Evolutionary conservation across 2,888 invertebrate genomes (phyloP).

Genomic region (Cantharis rufa): DNA sequence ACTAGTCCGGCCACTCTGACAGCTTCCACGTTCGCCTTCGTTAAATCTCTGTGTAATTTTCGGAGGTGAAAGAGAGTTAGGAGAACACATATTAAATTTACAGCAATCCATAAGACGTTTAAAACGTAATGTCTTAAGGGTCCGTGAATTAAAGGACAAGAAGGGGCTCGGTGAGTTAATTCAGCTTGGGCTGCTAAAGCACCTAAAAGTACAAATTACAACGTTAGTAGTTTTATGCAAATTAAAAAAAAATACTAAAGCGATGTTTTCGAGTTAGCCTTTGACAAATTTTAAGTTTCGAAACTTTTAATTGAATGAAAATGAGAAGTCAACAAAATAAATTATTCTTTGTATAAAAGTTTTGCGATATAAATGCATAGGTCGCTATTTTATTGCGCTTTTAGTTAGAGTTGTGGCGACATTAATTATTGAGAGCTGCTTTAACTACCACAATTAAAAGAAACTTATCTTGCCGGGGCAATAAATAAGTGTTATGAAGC

Average conservation of each 20-base stretch:
- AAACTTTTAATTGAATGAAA: neutral
- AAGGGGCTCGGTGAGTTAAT: slow-evolving; percentile 75
- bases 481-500: neutral
- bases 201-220: slow-evolving; percentile 56
- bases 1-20: slow-evolving; percentile 81
- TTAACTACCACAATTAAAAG: slow-evolving; percentile 1
- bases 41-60: slow-evolving; percentile 79
- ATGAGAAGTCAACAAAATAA: neutral
- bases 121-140: slow-evolving; percentile 88
- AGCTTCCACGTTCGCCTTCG: slow-evolving; percentile 83
- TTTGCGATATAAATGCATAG: slow-evolving; percentile 2
- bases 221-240: neutral
- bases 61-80: slow-evolving; percentile 83
- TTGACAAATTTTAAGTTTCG: neutral
- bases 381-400: slow-evolving; percentile 8
- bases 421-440: neutral
- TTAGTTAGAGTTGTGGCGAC: slow-evolving; percentile 4
- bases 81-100: slow-evolving; percentile 83
- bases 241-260: neutral
- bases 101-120: slow-evolving; percentile 87
- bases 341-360: neutral
- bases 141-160: slow-evolving; percentile 84
- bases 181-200: slow-evolving; percentile 82
- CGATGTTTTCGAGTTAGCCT: neutral
- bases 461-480: neutral